Base-by-base conservation (phyloP, 2,113 vertebrate genomes). In the Paralichthys olivaceus region DNA sequence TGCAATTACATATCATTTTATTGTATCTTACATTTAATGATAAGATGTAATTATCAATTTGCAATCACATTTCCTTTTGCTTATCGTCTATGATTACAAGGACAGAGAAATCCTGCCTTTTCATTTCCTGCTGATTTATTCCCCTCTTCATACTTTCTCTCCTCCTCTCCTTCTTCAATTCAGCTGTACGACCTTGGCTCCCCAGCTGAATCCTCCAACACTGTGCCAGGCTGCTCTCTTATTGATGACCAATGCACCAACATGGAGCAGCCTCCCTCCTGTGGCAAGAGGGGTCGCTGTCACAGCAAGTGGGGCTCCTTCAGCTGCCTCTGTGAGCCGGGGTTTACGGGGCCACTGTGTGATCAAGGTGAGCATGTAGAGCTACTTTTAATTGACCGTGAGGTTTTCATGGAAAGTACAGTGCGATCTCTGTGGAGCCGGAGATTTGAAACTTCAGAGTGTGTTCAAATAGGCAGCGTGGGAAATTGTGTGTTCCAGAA, bases 121-220 rank as follows among this genome's bases (percentile, higher is more conserved):
- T 70, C 63, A 32, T 34, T 57, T 32, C 26, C 15, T 58, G 12
- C 20, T 72, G 23, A 23, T 60, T 60, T 61, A 61, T 69, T 22
- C n/a, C 57, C n/a, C 0, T 77, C 8, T 56, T 62, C 17, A 61
- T 23, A 11, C 43, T 49, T 67, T 72, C 74, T 28, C 1, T 69
- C 32, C 32, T 34, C 5, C 4, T 73, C 5, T 67, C 72, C 6
- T 43, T 49, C 34, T 1, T 70, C 14, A 64, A 63, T 57, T 81
- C 75, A 95, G 94, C 74, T 96, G 0, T 96, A 96, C 64, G 96
- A 97, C 91, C 94, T 97, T 58, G 94, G 94, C 28, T 93, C 94
- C 77, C 94, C 96, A 2, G 93, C 95, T 32, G 96, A 96, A 84
- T 95, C 95, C 5, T 82, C 79, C 58, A 92, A 92, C 69, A 95